Base-by-base conservation (phyloP, 2,797 vertebrate genomes). In the Luscinia megarhynchos region DNA sequence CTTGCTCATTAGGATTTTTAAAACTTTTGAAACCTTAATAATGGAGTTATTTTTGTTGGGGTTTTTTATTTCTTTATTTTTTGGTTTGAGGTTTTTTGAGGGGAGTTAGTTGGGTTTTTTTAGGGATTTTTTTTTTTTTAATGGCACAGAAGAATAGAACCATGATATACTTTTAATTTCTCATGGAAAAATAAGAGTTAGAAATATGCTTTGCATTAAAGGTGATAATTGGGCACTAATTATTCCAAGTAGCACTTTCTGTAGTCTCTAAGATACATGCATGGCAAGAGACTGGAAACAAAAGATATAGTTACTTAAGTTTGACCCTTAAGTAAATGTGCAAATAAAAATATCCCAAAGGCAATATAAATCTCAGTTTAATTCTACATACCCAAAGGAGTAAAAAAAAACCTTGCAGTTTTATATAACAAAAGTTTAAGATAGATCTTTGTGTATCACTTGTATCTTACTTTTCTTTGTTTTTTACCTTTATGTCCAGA, bases 61-160 rank as follows among this genome's bases (percentile, higher is more conserved):
- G 1, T 10, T n/a, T 48, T 73, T 21, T 12, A 4, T 45, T 40
- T 48, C 15, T 13, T 64, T 55, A 3, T 20, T 30, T 57, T 57
- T 50, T 12, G 4, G 7, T 30, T 57, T 57, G 9, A 36, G 11
- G 2, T 22, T 9, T 70, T 34, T 15, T 29, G 4, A 0, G 2
- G 2, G 3, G 1, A 1, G 0, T 24, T 55, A 24, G 4, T 14
- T 63, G n/a, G 6, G 2, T 6, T 34, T 27, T 58, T 55, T 11
- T 13, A 14, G 15, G 1, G 2, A 2, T 19, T 29, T 64, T 57
- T 57, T 11, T 13, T 30, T 41, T 20, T 58, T 57, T 27, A 5
- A 3, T 61, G 14, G 5, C 4, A 53, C 4, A 11, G 66, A 13
- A 62, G 5, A 77, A 24, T 12, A 62, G 9, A 23, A 58, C 2